Evolutionary conservation across 2,797 vertebrate species (phyloP).

Genomic region (Sarcophilus harrisii): DNA sequence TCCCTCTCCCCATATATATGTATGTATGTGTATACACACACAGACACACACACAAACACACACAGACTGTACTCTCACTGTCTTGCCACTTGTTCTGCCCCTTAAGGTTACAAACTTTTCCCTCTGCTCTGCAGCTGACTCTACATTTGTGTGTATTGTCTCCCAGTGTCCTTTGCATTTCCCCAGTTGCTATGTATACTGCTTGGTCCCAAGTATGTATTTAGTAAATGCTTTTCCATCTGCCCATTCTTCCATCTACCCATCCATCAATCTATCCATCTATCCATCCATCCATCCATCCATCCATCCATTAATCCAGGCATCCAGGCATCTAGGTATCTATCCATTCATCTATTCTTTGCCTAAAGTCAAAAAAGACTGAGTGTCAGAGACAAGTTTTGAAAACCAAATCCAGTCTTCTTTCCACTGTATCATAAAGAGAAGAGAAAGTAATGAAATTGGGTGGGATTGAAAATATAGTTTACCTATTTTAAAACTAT

Average conservation of each 20-base stretch:
- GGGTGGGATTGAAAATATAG: background rate
- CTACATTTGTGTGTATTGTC: background rate
- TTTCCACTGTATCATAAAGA: background rate
- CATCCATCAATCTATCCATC: background rate
- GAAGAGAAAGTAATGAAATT: background rate
- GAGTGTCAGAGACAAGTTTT: background rate
- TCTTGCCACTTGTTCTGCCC: background rate
- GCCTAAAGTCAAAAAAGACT: background rate
- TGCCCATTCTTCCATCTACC: background rate
- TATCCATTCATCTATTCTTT: background rate
- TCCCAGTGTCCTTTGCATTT: background rate
- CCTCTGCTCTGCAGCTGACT: background rate
- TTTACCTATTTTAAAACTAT: background rate
- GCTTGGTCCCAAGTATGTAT: background rate
- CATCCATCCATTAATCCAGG: no score
- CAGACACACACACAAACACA: no score
- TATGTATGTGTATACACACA: no score
- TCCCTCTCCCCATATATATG: no score
- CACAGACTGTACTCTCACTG: background rate
- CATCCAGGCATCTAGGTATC: background rate
- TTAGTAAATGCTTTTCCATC: background rate
- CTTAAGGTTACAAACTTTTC: background rate
- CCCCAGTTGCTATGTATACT: background rate
- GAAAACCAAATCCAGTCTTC: background rate
- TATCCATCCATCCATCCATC: background rate